Evolutionary conservation across 2,888 invertebrate species (phyloP).

Genomic region (Ophraella communa): DNA sequence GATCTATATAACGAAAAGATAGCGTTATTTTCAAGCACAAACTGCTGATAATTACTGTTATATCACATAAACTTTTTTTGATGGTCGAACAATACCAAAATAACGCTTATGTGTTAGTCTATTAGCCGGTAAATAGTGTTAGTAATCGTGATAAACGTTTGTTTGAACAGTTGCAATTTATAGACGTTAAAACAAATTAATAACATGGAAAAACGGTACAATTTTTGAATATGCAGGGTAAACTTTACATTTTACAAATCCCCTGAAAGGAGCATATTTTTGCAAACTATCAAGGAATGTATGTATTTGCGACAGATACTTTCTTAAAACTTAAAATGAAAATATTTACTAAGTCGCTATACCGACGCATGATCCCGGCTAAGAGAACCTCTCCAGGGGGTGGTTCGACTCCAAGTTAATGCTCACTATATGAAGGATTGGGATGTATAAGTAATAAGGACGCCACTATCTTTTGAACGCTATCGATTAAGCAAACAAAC

Average conservation of each 20-base stretch:
- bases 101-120: neutral
- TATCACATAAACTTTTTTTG: constrained; percentile 7
- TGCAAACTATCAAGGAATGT: constrained; percentile 1
- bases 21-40: neutral
- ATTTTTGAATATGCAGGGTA: neutral
- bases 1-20: neutral
- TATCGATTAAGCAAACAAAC: too few species aligned
- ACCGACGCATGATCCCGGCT: too few species aligned
- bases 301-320: too few species aligned
- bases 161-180: neutral
- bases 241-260: neutral
- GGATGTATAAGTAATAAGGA: too few species aligned
- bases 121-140: neutral
- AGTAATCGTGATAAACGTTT: neutral
- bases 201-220: neutral
- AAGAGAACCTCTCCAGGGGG: too few species aligned
- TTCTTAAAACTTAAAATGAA: too few species aligned
- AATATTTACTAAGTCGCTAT: too few species aligned
- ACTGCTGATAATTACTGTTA: neutral
- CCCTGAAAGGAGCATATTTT: neutral
- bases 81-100: constrained; percentile 4
- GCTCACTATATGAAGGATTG: too few species aligned
- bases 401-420: too few species aligned
- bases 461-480: too few species aligned
- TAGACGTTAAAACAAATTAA: neutral